A percentile compares a stretch with the other conserved stretches of the same genome.
Evolutionary conservation across 2,888 invertebrate genomes (phyloP).

Genomic region (Sceliomorpha sp.): DNA sequence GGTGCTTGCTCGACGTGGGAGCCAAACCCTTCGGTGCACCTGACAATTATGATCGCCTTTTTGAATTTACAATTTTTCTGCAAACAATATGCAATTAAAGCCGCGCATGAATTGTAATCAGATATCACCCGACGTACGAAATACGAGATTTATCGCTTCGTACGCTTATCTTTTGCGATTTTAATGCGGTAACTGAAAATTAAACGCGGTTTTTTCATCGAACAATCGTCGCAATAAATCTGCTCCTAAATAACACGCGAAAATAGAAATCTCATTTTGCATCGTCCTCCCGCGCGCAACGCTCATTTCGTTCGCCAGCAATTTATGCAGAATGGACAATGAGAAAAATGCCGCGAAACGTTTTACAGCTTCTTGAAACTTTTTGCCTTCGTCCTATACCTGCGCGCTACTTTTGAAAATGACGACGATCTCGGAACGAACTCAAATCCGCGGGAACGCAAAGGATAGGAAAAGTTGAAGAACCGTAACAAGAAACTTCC

Average conservation of each 20-base stretch:
- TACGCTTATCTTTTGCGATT: no score
- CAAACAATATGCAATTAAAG: no score
- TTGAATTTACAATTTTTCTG: neutral
- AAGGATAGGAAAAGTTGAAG: constrained; percentile 25
- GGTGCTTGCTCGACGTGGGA: constrained; percentile 43
- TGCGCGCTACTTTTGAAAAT: constrained; percentile 28
- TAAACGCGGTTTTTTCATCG: no score
- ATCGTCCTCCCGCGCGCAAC: no score
- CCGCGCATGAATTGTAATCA: no score
- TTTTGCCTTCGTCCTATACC: constrained; percentile 14
- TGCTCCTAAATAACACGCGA: no score
- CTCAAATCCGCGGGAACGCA: constrained; percentile 15
- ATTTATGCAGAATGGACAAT: constrained; percentile 2
- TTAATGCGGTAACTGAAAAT: no score
- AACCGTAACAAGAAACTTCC: constrained; percentile 47
- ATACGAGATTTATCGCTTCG: no score
- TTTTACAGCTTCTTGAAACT: neutral
- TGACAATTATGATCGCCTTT: constrained; percentile 1
- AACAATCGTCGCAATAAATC: no score
- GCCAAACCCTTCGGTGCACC: constrained; percentile 16
- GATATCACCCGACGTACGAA: no score
- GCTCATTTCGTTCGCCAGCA: neutral
- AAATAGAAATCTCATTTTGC: neutral
- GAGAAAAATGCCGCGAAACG: no score
- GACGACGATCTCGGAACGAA: neutral